Percentiles rank a stretch among this genome's conserved stretches.
These are phyloP conservation scores for Nephrotoma flavescens DNA, from an alignment of 2,888 invertebrate species.

Conservation along the genomic window DNA sequence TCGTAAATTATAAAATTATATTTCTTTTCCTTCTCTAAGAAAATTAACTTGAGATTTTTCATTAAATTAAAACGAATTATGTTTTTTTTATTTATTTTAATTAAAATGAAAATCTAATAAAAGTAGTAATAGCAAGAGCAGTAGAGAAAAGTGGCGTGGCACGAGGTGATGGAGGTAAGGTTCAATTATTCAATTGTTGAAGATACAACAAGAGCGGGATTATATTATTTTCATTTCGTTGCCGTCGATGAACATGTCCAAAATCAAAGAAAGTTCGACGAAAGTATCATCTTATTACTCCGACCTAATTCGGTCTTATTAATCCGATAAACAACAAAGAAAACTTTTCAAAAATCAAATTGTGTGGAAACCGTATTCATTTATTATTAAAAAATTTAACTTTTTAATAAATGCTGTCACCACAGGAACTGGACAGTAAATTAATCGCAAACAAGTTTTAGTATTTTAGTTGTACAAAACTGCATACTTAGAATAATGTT, in stretches of 20 bases:
- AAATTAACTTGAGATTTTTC: background rate
- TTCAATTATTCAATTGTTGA: too few relatives aligned
- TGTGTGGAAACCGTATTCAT: background rate
- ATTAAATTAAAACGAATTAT: background rate
- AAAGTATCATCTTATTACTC: background rate
- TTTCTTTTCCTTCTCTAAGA: background rate
- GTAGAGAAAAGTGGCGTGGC: background rate
- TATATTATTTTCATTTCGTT: background rate
- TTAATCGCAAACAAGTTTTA: background rate
- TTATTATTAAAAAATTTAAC: background rate
- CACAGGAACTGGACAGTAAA: background rate
- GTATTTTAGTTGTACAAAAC: too few relatives aligned
- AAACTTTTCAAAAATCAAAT: background rate
- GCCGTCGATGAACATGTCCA: background rate
- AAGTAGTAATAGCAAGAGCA: background rate
- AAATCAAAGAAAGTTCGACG: background rate
- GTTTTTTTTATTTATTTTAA: background rate
- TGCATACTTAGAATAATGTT: too few relatives aligned
- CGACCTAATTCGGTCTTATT: background rate
- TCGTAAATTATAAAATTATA: background rate
- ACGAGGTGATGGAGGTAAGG: background rate
- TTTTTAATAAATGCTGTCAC: background rate
- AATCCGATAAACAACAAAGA: background rate
- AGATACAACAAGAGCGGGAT: too few relatives aligned
- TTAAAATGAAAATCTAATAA: background rate